Base-by-base conservation (phyloP, 2,888 invertebrate species). In the Chalcis sispes region DNA sequence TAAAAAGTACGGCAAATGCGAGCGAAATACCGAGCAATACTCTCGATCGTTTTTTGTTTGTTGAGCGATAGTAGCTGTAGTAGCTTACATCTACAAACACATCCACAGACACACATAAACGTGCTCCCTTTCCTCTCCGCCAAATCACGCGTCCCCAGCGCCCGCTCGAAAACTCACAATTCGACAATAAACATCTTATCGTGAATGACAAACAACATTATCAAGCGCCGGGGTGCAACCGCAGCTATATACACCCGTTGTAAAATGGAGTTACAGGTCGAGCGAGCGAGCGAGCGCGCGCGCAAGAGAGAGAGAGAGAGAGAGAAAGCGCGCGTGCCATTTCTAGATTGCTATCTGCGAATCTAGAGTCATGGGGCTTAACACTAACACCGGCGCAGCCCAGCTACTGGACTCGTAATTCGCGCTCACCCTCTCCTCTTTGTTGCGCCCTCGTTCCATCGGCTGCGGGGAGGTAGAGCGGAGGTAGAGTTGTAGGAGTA, bases 361-460 rank as follows among this genome's bases (percentile, higher is more conserved):
- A 80, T 81, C 80, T 80, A 79, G 79, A 82, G 75, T 80, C 80
- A 77, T 75, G 78, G 79, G 82, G 84, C 85, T 85, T 83, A 86
- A 85, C 86, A 83, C 87, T 85, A 88, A 87, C 85, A 86, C 86
- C 84, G 83, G 81, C 40, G 15, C 27, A 23, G 59, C 48, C 40
- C 23, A 18, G 50, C 10, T 40, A 27, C 50, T 79, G 80, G 80
- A 83, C 80, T 83, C 85, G 87, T 87, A 87, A 87, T 86, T 86
- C 85, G 85, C 83, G 79, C 81, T 67, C 69, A 67, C 70, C 64
- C 75, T 66, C 40, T 3, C 32, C 64, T 61, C 74, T 61, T 54
- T 50, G 61, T 62, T 59, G n/a, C 50, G 46, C 69, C 46, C 25
- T 20, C 46, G 18, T 13, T 0, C 7, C 13, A n/a, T 42, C 18